Base-by-base conservation (phyloP, 2,888 invertebrate species). In the Apotomis turbidana region DNA sequence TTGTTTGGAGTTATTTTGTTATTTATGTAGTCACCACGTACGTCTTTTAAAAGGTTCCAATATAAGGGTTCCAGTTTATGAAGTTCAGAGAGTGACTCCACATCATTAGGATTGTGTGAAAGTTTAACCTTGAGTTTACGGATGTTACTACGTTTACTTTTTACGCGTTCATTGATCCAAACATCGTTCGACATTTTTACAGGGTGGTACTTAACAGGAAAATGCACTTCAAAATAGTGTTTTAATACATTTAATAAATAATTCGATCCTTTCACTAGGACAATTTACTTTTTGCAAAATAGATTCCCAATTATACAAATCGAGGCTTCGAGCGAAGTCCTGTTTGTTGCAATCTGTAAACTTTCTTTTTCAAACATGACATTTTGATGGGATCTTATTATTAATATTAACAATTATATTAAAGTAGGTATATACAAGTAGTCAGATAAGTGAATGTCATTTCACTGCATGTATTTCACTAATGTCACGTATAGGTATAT, bases 291-390 rank as follows among this genome's bases (percentile, higher is more conserved):
- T 61, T 15, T 0, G 0, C 0, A 61, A 49, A 3, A 61, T 4
- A 27, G 10, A 38, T 4, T 61, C 27, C 61, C 61, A 61, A 10
- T 61, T 27, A 61, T 49, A 61, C 5, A 12, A 46, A 15, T 61
- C 61, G 3, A 61, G 61, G 4, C 49, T 27, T 9, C 6, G 12
- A 4, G 13, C 4, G 13, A 54, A 41, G 8, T 52, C 10, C 3
- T 13, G n/a, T 10, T 9, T 54, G 0, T 63, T 63, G 12, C 13
- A 1, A 3, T 12, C 3, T 4, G 61, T 10, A 10, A 61, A 61
- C 3, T 4, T 27, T 61, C 61, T 46, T 51, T 61, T 49, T 12
- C 5, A 15, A 9, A 27, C 5, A 10, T 61, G 15, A 9, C 4
- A 27, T 15, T 8, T 61, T 9, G 49, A 15, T 8, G 5, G 8